Evolutionary conservation across 1,140 invertebrate species (phyloP).

Genomic region (Trichogramma pretiosum): DNA sequence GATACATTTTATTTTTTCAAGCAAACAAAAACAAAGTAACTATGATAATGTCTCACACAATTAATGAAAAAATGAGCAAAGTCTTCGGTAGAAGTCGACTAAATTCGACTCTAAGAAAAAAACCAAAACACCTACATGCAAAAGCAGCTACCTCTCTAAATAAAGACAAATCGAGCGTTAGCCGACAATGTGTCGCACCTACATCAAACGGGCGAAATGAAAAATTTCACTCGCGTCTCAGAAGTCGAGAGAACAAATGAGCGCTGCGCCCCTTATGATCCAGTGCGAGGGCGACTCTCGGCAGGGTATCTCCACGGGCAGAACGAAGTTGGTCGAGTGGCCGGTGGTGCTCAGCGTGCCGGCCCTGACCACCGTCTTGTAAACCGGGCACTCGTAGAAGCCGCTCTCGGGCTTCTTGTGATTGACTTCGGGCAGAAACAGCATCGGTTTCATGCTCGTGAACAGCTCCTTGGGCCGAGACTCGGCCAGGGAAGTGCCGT

Average conservation of each 20-base stretch:
- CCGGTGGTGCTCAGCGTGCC: constrained; percentile 69
- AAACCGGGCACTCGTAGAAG: constrained; percentile 63
- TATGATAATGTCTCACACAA: too few relatives aligned
- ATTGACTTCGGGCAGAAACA: constrained; percentile 51
- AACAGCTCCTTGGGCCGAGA: constrained; percentile 56
- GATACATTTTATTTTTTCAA: too few relatives aligned
- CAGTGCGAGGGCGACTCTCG: constrained; percentile 57
- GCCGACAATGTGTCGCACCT: background rate
- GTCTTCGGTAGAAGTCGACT: too few relatives aligned
- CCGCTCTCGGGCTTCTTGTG: constrained; percentile 36
- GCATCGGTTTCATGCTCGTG: constrained; percentile 57
- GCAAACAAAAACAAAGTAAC: too few relatives aligned
- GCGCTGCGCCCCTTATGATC: constrained; percentile 69
- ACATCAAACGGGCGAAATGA: background rate
- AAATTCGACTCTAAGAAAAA: too few relatives aligned
- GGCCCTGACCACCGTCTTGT: constrained; percentile 62
- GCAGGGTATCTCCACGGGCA: constrained; percentile 59
- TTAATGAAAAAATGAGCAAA: too few relatives aligned
- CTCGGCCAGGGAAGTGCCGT: constrained; percentile 49
- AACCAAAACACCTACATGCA: too few relatives aligned
- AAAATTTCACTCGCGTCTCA: constrained; percentile 31
- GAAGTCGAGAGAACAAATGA: constrained; percentile 68
- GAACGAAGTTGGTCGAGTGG: constrained; percentile 72
- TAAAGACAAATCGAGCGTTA: too few relatives aligned
- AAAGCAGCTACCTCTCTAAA: too few relatives aligned